Percentiles rank a stretch among this genome's conserved stretches.
Conservation (phyloP, 2,888 invertebrate species). For the Maniola hyperantus region DNA sequence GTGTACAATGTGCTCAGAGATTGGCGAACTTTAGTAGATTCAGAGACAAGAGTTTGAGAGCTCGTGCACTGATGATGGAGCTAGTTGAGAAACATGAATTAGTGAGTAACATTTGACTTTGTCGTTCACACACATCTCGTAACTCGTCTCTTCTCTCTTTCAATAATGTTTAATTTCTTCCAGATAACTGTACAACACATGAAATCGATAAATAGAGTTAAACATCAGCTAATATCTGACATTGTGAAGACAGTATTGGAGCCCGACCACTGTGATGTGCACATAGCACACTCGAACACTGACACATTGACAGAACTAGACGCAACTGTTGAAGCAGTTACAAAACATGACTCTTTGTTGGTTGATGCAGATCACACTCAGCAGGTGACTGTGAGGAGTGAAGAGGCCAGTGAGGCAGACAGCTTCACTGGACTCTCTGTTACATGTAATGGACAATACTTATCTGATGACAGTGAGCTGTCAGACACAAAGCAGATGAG, state of each 20-base stretch:
- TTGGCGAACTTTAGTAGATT: background rate
- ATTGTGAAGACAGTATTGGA: background rate
- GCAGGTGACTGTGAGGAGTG: background rate
- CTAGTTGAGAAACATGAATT: background rate
- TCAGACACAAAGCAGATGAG: background rate
- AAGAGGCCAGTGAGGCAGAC: background rate
- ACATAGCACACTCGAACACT: background rate
- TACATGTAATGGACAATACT: background rate
- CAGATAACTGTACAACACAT: slow-evolving; percentile 11
- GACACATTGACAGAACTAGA: background rate
- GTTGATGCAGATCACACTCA: background rate
- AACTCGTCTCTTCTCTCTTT: background rate
- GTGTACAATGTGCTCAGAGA: background rate
- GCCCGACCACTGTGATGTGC: background rate
- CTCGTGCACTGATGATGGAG: background rate
- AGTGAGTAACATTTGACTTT: background rate
- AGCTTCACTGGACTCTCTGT: background rate
- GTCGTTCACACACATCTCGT: no score
- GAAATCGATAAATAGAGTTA: background rate
- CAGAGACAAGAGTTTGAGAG: slow-evolving; percentile 1
- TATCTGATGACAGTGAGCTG: background rate
- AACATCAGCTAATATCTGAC: background rate
- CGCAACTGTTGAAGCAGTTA: background rate
- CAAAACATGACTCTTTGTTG: background rate
- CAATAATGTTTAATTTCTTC: background rate